A percentile compares a stretch with the other conserved stretches of the same genome.
Conservation (phyloP, 2,797 vertebrate species). For the Coilia nasus region DNA sequence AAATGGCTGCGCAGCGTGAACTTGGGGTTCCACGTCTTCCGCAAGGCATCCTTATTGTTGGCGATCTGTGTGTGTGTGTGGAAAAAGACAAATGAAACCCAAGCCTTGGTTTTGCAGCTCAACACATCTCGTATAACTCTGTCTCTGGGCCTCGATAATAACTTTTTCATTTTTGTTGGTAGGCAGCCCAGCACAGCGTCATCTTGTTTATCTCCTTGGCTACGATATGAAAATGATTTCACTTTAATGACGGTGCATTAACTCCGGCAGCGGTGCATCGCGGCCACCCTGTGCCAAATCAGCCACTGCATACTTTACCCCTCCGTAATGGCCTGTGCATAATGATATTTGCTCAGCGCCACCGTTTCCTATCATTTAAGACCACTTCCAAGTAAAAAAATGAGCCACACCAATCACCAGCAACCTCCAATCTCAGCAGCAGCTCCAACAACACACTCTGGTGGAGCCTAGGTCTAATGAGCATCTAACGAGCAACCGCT, state of each 20-base stretch:
- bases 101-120: neutral
- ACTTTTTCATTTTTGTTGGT: neutral
- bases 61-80: slow-evolving; percentile 79
- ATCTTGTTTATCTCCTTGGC: neutral
- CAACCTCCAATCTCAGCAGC: too few species aligned
- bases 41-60: slow-evolving; percentile 95
- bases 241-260: neutral
- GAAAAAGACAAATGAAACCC: neutral
- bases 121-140: neutral
- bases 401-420: too few species aligned
- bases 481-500: neutral
- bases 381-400: neutral
- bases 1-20: slow-evolving; percentile 98
- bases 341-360: slow-evolving; percentile 11
- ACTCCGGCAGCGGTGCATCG: neutral
- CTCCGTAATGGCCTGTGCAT: slow-evolving; percentile 2
- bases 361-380: neutral
- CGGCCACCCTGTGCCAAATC: neutral
- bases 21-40: slow-evolving; percentile 99
- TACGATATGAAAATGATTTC: neutral
- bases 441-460: too few species aligned
- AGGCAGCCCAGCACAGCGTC: neutral
- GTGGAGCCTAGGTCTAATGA: neutral
- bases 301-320: neutral
- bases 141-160: too few species aligned